Percentiles rank a stretch among this genome's conserved stretches.
phyloP scores from a whole-genome alignment of 2,113 vertebrate species.

The Aleadryas rufinucha region DNA sequence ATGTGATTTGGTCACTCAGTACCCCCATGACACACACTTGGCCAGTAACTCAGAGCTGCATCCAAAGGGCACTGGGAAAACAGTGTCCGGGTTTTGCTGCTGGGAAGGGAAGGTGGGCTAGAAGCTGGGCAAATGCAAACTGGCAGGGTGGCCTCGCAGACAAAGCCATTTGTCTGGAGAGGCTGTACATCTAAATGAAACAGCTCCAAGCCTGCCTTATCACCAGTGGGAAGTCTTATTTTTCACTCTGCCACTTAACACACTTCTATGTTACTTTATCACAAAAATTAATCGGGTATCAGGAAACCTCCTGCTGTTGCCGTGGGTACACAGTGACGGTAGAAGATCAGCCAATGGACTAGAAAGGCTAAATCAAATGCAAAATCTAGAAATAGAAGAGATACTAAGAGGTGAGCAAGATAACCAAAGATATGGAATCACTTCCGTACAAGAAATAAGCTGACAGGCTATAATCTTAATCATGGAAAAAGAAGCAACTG shows the following conservation, averaged over 20 bases:
- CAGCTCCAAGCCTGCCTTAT: not conserved
- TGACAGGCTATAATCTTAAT: not conserved
- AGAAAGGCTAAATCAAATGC: not conserved
- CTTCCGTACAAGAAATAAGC: not conserved
- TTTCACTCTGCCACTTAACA: not conserved
- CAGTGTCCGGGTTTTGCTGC: fast-evolving
- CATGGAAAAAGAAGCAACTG: not conserved
- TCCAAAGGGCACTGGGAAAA: fast-evolving
- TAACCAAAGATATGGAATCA: not conserved
- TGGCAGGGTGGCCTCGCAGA: not conserved
- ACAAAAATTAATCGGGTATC: not conserved
- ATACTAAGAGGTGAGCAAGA: not conserved
- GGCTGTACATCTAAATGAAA: not conserved
- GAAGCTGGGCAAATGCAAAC: not conserved
- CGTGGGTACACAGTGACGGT: not conserved
- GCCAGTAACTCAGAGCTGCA: not conserved
- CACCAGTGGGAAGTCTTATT: not conserved
- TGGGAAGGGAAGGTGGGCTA: not conserved
- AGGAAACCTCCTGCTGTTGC: not conserved
- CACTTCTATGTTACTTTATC: not conserved
- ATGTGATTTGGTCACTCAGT: not conserved
- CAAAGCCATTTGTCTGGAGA: not conserved
- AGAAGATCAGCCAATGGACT: not conserved
- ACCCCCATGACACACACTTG: not conserved
- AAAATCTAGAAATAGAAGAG: not conserved